These are phyloP conservation scores for Ascidia mentula DNA, from an alignment of 23 tunicate genomes.

Conservation along the genomic window DNA sequence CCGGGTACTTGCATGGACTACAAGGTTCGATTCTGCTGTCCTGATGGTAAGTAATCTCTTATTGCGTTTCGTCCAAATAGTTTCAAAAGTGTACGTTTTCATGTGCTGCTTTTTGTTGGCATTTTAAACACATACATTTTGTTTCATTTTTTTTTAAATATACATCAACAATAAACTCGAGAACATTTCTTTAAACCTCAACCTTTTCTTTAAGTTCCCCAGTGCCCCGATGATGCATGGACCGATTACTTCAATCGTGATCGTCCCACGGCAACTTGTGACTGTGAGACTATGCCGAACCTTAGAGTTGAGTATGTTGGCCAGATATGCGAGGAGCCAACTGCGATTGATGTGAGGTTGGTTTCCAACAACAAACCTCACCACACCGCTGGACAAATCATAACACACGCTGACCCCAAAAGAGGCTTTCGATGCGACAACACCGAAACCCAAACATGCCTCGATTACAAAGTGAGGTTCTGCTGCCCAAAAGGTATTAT, in stretches of 20 bases:
- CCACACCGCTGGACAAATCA: not conserved
- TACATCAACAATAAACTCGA: too few species aligned
- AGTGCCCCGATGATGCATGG: not conserved
- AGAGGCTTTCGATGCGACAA: not conserved
- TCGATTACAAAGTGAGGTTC: not conserved
- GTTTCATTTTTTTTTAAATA: too few species aligned
- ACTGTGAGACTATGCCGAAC: not conserved
- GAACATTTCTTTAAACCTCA: too few species aligned
- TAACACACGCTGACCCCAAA: not conserved
- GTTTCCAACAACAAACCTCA: not conserved
- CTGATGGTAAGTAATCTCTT: not conserved
- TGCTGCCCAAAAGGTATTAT: conserved; percentile 6
- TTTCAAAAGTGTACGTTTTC: too few species aligned
- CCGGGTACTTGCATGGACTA: not conserved
- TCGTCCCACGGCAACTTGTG: not conserved
- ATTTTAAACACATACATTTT: too few species aligned
- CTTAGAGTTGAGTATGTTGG: not conserved
- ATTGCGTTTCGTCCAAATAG: too few species aligned
- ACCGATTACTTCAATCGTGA: not conserved
- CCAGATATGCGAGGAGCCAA: not conserved
- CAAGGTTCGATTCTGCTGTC: not conserved
- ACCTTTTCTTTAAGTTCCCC: conserved; percentile 10
- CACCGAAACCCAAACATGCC: not conserved
- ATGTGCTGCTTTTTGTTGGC: too few species aligned
- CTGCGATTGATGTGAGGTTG: not conserved